Conservation (phyloP, 2,888 invertebrate genomes). For the Leptopilina syphax region DNA sequence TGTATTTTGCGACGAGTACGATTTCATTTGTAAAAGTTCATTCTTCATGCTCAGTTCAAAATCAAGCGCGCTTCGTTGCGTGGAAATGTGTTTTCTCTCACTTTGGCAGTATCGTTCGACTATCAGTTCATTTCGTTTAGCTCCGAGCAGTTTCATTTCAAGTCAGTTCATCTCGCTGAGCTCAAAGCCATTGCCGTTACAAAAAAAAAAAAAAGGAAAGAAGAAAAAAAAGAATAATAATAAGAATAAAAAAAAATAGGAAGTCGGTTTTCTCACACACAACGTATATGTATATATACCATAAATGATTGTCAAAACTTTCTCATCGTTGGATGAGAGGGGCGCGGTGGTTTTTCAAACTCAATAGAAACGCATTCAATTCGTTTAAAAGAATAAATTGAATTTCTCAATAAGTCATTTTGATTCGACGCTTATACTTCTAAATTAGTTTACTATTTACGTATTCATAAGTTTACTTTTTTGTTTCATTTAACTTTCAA, state of each 20-base stretch:
- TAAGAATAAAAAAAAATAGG: no score
- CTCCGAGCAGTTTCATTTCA: slow-evolving; percentile 38
- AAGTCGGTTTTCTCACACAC: slow-evolving; percentile 19
- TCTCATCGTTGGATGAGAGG: not conserved
- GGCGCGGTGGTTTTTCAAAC: no score
- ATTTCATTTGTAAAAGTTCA: slow-evolving; percentile 26
- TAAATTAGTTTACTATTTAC: slow-evolving; percentile 7
- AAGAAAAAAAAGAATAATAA: no score
- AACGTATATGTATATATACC: not conserved
- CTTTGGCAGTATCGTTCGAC: slow-evolving; percentile 33
- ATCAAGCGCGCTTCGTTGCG: slow-evolving; percentile 31
- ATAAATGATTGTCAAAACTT: slow-evolving; percentile 30
- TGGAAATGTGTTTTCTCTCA: slow-evolving; percentile 38
- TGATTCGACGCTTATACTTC: not conserved
- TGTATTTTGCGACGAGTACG: not conserved
- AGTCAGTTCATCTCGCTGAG: slow-evolving; percentile 27
- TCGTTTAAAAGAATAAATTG: slow-evolving; percentile 12
- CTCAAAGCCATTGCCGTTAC: slow-evolving; percentile 29
- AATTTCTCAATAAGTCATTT: slow-evolving; percentile 4
- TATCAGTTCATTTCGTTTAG: slow-evolving; percentile 39
- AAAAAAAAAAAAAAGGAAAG: not conserved
- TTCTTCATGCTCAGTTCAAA: slow-evolving; percentile 26
- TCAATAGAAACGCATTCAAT: slow-evolving; percentile 7
- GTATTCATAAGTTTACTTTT: slow-evolving; percentile 4
- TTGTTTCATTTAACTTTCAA: not conserved